phyloP scores from a whole-genome alignment of 2,888 invertebrate genomes.

The Hartigia nigra region DNA sequence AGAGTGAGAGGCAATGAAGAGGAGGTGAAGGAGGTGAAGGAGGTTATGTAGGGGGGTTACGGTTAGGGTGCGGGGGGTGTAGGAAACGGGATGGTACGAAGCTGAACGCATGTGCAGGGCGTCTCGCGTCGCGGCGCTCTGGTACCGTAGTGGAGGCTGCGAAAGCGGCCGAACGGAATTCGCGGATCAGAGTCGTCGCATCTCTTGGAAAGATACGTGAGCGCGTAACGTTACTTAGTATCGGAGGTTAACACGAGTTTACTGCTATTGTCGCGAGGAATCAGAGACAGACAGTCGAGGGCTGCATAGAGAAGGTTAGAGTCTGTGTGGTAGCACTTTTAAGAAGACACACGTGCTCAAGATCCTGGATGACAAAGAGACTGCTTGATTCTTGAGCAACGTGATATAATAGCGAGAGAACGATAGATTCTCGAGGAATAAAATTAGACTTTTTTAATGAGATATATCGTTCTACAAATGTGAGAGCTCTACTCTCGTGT shows the following conservation, averaged over 20 bases:
- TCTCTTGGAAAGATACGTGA: slow-evolving; percentile 58
- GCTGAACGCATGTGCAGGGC: slow-evolving; percentile 66
- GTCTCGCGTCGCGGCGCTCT: slow-evolving; percentile 62
- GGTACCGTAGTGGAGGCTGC: slow-evolving; percentile 62
- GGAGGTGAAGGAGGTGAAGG: slow-evolving; percentile 19
- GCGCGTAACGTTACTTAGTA: slow-evolving; percentile 6
- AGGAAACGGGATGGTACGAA: slow-evolving; percentile 43
- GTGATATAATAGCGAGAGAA: background rate
- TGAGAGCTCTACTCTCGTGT: background rate
- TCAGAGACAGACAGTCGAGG: background rate
- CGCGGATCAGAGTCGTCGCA: slow-evolving; percentile 65
- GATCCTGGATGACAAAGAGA: background rate
- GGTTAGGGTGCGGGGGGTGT: slow-evolving; percentile 25
- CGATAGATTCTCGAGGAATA: background rate
- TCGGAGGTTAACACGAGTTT: background rate
- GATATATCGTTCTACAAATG: background rate
- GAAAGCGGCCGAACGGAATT: slow-evolving; percentile 60
- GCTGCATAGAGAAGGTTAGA: background rate
- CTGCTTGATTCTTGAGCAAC: background rate
- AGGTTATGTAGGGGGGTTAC: slow-evolving; percentile 35
- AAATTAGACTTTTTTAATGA: background rate
- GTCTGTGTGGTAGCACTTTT: background rate
- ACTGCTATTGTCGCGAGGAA: background rate
- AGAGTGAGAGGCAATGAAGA: background rate
- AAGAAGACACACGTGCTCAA: background rate